phyloP scores from a whole-genome alignment of 2,113 vertebrate genomes.

The Pristiophorus japonicus region DNA sequence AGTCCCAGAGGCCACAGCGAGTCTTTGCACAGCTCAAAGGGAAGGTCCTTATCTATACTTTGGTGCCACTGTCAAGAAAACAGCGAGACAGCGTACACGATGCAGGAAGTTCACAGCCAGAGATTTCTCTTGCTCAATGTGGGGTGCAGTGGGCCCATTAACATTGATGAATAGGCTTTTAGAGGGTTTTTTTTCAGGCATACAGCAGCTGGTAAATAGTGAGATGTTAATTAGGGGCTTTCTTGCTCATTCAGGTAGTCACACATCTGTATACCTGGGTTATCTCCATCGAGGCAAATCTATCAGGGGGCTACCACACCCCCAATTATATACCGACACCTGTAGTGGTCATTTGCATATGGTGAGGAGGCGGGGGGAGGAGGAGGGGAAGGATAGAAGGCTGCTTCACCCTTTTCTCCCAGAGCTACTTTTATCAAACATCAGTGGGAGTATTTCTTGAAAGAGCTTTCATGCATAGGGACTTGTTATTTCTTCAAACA shows the following conservation, averaged over 20 bases:
- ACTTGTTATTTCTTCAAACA: slow-evolving; percentile 92
- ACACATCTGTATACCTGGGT: slow-evolving; percentile 75
- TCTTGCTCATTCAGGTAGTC: slow-evolving; percentile 78
- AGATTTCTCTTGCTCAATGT: slow-evolving; percentile 85
- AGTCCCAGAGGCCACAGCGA: not conserved
- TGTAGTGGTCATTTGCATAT: slow-evolving; percentile 74
- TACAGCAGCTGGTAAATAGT: slow-evolving; percentile 80
- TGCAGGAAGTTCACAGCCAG: slow-evolving; percentile 80
- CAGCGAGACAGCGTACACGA: slow-evolving; percentile 63
- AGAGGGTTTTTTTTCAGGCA: slow-evolving; percentile 70
- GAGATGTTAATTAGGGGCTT: slow-evolving; percentile 84
- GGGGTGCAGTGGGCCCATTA: slow-evolving; percentile 81
- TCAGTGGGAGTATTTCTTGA: slow-evolving; percentile 66
- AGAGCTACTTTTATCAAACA: slow-evolving; percentile 75
- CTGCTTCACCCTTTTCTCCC: slow-evolving; percentile 52
- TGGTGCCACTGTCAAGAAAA: slow-evolving; percentile 70
- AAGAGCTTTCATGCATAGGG: slow-evolving; percentile 82
- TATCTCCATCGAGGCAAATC: slow-evolving; percentile 73
- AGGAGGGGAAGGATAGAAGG: slow-evolving; percentile 40
- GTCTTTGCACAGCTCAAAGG: not conserved
- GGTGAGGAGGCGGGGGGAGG: slow-evolving; percentile 60
- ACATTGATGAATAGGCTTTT: slow-evolving; percentile 85
- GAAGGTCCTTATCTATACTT: slow-evolving; percentile 35
- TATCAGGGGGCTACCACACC: slow-evolving; percentile 74
- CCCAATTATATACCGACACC: slow-evolving; percentile 91